Evolutionary conservation across 2,797 vertebrate genomes (phyloP), one percentile per base, ranked within the genome.

Genomic region (Sebastes itinus): DNA sequence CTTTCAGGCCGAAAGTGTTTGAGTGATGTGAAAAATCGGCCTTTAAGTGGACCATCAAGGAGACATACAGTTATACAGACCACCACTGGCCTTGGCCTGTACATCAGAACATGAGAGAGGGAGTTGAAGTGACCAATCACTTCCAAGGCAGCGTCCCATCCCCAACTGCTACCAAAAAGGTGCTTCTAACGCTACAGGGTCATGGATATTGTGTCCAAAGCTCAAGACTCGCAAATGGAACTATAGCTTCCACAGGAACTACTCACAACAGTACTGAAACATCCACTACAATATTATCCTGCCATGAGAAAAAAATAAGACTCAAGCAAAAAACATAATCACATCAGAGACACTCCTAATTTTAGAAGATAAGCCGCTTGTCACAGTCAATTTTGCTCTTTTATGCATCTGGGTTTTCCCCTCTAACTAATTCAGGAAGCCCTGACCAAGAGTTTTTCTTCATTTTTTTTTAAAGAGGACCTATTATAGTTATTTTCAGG

Each of bases 261-360:
- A 12, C 18, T 55, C 27, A 25, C 38, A 49, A 42, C 28, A 65
- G 49, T 16, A 35, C 30, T 25, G 54, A 64, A 30, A 49, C n/a
- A 64, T 80, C 58, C 28, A 72, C 23, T 33, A 55, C 49, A 70
- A 56, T 63, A 42, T 65, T 64, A 62, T 77, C 23, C 64, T 62
- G 46, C 9, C 11, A 49, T 27, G 32, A 77, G 11, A 52, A 23
- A n/a, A 77, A 75, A 65, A 55, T 30, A 38, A 27, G 10, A 63
- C 25, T 28, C 7, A 25, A 38, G 8, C 28, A 87, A 78, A 78
- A 54, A 78, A 68, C 33, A 86, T 83, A 86, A 90, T 83, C 63
- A 18, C 77, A 77, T 86, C 78, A 84, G 80, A 82, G 79, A 63
- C 81, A 79, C 46, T 60, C 67, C 80, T 89, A 84, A 87, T 90